Evolutionary conservation across 2,113 vertebrate species (phyloP).

Genomic region (Misgurnus anguillicaudatus): DNA sequence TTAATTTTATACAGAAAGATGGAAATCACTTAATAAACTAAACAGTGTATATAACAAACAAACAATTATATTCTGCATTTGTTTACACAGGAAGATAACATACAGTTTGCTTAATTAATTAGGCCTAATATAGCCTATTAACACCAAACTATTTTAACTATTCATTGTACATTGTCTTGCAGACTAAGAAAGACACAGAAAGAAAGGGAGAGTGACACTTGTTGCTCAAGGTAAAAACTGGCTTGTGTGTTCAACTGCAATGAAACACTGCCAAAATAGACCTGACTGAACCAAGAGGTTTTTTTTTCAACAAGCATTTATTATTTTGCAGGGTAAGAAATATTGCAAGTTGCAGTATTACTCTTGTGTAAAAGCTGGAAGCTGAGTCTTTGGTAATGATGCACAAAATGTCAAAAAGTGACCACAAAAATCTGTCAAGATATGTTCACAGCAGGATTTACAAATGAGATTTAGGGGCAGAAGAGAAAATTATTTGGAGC

Average conservation of each 20-base stretch:
- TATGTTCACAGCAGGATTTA: no score
- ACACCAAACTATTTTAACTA: background rate
- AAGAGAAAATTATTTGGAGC: no score
- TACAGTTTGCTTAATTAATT: background rate
- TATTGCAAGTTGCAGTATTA: background rate
- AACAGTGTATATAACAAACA: background rate
- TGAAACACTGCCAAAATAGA: slow-evolving; percentile 6
- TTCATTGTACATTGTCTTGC: background rate
- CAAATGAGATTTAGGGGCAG: no score
- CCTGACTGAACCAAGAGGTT: background rate
- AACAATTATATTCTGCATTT: background rate
- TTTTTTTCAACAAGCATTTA: background rate
- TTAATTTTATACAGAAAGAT: background rate
- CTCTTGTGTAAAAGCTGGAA: background rate
- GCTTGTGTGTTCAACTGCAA: slow-evolving; percentile 1
- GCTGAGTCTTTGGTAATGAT: background rate
- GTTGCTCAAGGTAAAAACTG: background rate
- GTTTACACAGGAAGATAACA: no score
- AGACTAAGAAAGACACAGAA: slow-evolving; percentile 1
- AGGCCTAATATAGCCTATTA: background rate
- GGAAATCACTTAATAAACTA: background rate
- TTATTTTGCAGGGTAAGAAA: slow-evolving; percentile 19
- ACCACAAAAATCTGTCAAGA: no score
- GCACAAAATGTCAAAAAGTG: background rate
- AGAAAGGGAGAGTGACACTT: background rate